A percentile compares a stretch with the other conserved stretches of the same genome.
These are phyloP conservation scores for Saxicola maurus DNA, from an alignment of 2,797 vertebrate species.

Conservation along the genomic window DNA sequence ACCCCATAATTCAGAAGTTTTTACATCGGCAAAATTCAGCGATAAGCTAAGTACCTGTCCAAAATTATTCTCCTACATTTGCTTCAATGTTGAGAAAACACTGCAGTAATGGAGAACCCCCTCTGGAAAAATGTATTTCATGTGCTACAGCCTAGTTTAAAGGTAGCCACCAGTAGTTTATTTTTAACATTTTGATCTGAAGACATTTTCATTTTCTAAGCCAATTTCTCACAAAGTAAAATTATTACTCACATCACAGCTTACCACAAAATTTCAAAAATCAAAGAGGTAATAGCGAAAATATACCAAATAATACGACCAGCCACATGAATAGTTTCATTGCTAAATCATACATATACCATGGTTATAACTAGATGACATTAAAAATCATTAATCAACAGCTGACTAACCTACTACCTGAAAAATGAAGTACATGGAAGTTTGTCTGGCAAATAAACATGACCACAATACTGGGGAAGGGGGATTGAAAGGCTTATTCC, in stretches of 20 bases:
- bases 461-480: neutral
- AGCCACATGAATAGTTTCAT: neutral
- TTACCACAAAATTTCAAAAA: neutral
- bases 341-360: neutral
- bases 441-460: neutral
- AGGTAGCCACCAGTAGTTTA: neutral
- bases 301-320: neutral
- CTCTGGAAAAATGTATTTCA: neutral
- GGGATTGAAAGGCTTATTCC: neutral
- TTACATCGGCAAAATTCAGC: neutral
- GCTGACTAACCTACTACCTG: neutral
- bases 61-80: neutral
- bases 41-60: neutral
- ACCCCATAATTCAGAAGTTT: rapidly evolving
- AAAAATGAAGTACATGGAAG: neutral
- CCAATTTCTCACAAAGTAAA: neutral
- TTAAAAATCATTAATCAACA: neutral
- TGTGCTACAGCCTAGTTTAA: neutral
- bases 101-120: neutral
- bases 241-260: neutral
- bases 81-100: neutral
- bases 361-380: neutral
- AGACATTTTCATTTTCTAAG: neutral
- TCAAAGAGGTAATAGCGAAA: neutral
- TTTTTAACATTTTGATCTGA: neutral